These are phyloP conservation scores for Kradibia gibbosae DNA, from an alignment of 1,140 invertebrate species.

Conservation along the genomic window DNA sequence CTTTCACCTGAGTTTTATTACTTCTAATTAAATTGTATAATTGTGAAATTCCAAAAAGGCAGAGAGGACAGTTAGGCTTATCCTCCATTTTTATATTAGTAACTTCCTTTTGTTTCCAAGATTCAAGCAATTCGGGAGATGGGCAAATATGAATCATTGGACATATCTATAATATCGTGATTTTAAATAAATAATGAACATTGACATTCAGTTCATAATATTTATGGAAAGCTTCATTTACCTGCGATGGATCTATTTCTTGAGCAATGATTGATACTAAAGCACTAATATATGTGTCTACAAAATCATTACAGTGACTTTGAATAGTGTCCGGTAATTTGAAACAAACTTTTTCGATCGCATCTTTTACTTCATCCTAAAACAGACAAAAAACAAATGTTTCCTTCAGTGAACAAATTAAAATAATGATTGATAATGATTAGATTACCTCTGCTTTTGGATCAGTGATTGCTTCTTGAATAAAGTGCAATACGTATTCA, in stretches of 20 bases:
- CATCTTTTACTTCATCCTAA: conserved; percentile 77
- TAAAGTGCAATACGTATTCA: conserved; percentile 85
- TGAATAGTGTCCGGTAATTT: conserved; percentile 78
- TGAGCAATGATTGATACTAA: conserved; percentile 84
- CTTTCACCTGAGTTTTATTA: conserved; percentile 80
- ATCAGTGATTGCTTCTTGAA: conserved; percentile 82
- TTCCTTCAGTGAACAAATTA: conserved; percentile 27
- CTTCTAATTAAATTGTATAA: conserved; percentile 79
- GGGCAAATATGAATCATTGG: conserved; percentile 77
- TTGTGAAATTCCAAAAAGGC: conserved; percentile 84
- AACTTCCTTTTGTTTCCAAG: conserved; percentile 62
- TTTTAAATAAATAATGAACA: conserved; percentile 54
- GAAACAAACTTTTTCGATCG: conserved; percentile 79
- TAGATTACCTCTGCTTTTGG: conserved; percentile 77
- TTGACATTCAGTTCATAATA: conserved; percentile 8
- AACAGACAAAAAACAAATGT: conserved; percentile 27
- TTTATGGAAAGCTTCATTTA: conserved; percentile 63
- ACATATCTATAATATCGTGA: conserved; percentile 73
- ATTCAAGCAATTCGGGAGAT: conserved; percentile 62
- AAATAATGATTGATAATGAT: conserved; percentile 18
- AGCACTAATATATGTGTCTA: conserved; percentile 84
- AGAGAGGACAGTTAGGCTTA: conserved; percentile 83
- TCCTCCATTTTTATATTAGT: conserved; percentile 73
- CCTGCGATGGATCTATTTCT: conserved; percentile 83
- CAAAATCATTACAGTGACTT: conserved; percentile 81